Evolutionary conservation across 1,140 invertebrate species (phyloP), one percentile per base, ranked within the genome.

Genomic region (Pseudachorutes palmiensis): DNA sequence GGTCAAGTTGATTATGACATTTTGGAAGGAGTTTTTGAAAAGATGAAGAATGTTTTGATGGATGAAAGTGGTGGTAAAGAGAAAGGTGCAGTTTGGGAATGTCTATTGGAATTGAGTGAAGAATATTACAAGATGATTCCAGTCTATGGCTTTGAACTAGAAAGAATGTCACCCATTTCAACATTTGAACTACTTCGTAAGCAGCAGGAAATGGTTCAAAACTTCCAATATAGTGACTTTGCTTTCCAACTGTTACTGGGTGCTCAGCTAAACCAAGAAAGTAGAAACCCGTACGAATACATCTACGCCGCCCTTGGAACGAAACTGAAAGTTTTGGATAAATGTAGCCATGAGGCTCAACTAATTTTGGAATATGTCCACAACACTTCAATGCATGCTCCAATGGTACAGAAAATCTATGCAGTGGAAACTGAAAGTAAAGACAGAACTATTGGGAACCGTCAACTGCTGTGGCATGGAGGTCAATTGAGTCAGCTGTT

Each of bases 101-200:
- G 12, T 26, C 30, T 71, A 45, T 2, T 77, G 2, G 74, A 78
- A 51, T 66, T 80, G 24, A 79, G 79, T 59, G 81, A 79, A 73
- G 78, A 81, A 65, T 83, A 80, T 70, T 83, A 80, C 66, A 76
- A 78, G 51, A 62, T 80, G 2, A 75, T 83, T 61, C 81, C 81
- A 2, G 70, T 78, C 24, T 73, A 75, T 59, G 79, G 79, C 12
- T 81, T 74, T 69, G 75, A 76, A 5, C 76, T 76, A 71, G 80
- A 80, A 55, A 76, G 75, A 66, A 70, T 82, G 0, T 67, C 62
- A 9, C 78, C 80, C 24, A 75, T 83, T 16, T 72, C 76, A 45
- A 72, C 70, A 51, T 66, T 73, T 28, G 62, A 75, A 19, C 69
- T 74, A 28, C 66, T 81, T 9, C 74, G 76, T 30, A 59, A 75